Percentiles rank a stretch among this genome's conserved stretches.
phyloP scores from a whole-genome alignment of 2,888 invertebrate genomes.

The Phoenoteleia sp. region DNA sequence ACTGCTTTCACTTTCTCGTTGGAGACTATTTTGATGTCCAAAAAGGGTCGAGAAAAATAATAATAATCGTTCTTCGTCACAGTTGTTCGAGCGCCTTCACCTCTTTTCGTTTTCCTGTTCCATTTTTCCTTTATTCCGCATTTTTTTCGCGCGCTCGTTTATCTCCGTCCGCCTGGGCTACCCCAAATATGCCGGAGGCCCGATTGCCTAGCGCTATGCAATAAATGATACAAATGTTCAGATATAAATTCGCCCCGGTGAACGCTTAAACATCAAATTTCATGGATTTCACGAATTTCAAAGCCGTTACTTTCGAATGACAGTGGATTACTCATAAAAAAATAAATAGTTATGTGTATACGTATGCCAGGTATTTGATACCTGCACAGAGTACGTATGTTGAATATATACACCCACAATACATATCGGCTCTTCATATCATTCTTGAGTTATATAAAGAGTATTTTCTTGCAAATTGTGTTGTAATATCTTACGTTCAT shows the following conservation, averaged over 20 bases:
- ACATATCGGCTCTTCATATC: no score
- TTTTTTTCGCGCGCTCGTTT: conserved; percentile 17
- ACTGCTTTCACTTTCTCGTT: no score
- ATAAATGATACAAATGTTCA: conserved; percentile 44
- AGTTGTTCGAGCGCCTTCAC: conserved; percentile 15
- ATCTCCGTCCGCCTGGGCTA: conserved; percentile 21
- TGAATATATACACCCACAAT: no score
- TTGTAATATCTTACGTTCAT: no score
- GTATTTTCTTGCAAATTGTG: no score
- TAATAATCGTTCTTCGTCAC: conserved; percentile 22
- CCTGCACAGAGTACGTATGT: no score
- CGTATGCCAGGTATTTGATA: no score
- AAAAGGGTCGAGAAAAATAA: conserved; percentile 23
- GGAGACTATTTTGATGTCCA: conserved; percentile 6
- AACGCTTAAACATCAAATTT: conserved; percentile 27
- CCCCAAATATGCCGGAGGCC: conserved; percentile 42
- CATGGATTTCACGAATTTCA: conserved; percentile 2
- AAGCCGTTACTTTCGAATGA: not conserved
- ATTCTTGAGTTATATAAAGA: no score
- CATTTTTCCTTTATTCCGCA: not conserved
- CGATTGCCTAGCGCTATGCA: conserved; percentile 16
- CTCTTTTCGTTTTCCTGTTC: not conserved
- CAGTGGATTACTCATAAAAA: not conserved
- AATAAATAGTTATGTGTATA: no score
- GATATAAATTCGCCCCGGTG: conserved; percentile 4